These are phyloP conservation scores for Pipistrellus pipistrellus DNA, from an alignment of 2,797 vertebrate species.

Conservation along the genomic window DNA sequence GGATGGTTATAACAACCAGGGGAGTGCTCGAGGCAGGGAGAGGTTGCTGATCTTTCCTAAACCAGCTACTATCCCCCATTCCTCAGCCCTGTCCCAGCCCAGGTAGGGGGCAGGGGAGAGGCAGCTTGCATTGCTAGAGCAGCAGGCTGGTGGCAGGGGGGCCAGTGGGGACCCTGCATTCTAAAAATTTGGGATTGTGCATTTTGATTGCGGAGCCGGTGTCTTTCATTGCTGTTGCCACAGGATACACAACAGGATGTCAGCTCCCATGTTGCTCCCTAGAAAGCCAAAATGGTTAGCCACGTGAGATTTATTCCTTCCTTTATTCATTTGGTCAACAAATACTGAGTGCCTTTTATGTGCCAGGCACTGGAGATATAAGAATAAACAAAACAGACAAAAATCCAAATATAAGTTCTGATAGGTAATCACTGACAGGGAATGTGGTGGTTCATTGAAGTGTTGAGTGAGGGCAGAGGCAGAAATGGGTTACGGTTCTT, in stretches of 20 bases:
- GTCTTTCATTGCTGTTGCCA: neutral
- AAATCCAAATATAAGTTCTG: neutral
- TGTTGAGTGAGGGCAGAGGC: fast-evolving
- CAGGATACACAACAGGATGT: neutral
- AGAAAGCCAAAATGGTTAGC: neutral
- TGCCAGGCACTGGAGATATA: neutral
- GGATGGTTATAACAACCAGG: neutral
- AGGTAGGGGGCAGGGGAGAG: neutral
- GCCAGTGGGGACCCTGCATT: neutral
- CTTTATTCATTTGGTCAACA: neutral
- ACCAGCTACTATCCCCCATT: neutral
- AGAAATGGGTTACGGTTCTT: neutral
- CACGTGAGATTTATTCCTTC: neutral
- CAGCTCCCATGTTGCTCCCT: neutral
- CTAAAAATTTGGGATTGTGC: neutral
- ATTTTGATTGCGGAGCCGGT: neutral
- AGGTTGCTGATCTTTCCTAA: neutral
- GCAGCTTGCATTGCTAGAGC: fast-evolving
- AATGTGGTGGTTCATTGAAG: neutral
- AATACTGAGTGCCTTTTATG: neutral
- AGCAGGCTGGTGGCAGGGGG: too few species aligned
- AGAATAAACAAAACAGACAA: slow-evolving; percentile 5
- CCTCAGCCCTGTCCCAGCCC: neutral
- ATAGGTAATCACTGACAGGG: neutral
- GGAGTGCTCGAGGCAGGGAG: neutral